phyloP scores from a whole-genome alignment of 2,797 vertebrate genomes.

The Lagorchestes hirsutus region DNA sequence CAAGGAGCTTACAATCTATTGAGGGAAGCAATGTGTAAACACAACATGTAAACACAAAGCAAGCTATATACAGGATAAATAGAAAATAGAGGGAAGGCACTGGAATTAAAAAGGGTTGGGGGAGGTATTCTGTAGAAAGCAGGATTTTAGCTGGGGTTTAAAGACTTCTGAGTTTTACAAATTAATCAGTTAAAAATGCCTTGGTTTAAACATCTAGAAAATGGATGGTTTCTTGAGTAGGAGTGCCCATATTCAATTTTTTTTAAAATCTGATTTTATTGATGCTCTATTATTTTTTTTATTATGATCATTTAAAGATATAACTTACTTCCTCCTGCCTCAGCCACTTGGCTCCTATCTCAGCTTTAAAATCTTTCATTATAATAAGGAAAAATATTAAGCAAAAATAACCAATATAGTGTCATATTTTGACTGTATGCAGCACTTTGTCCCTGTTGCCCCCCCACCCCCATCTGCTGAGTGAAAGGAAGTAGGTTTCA shows the following conservation, averaged over 20 bases:
- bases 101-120: neutral
- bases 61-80: neutral
- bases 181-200: conserved; percentile 1
- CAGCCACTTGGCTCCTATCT: neutral
- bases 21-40: neutral
- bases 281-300: neutral
- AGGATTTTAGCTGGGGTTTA: neutral
- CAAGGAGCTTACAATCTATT: neutral
- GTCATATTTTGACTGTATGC: neutral
- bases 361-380: neutral
- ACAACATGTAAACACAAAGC: neutral
- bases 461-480: neutral
- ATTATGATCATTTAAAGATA: neutral
- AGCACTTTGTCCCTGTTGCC: neutral
- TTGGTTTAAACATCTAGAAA: neutral
- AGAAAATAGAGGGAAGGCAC: neutral
- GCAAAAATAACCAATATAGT: neutral
- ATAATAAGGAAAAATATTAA: neutral
- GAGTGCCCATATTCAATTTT: neutral
- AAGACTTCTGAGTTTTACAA: conserved; percentile 44
- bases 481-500: neutral
- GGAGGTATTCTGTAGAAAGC: neutral
- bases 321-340: neutral
- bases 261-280: neutral
- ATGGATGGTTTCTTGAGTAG: neutral